phyloP scores from a whole-genome alignment of 1,140 invertebrate species.

The Hycleus phaleratus region DNA sequence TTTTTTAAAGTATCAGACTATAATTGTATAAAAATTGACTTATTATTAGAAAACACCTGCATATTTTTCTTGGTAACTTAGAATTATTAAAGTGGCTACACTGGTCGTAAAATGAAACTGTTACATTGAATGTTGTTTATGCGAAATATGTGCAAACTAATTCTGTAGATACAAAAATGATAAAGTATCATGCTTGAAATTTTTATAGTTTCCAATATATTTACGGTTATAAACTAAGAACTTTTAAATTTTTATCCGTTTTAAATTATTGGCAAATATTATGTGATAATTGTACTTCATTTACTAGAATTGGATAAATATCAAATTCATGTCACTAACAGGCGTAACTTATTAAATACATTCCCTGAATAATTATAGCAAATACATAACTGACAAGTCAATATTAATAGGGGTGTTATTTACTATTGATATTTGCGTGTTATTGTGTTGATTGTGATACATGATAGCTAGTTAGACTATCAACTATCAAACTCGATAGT shows the following conservation, averaged over 20 bases:
- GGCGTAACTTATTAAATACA: no score
- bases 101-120: constrained; percentile 12
- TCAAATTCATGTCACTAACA: no score
- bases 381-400: background rate
- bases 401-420: no score
- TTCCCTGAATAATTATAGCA: background rate
- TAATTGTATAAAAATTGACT: no score
- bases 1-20: no score
- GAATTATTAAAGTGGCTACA: constrained; percentile 1
- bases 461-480: background rate
- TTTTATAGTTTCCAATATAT: constrained; percentile 3
- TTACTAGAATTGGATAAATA: background rate
- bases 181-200: constrained; percentile 1
- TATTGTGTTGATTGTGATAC: constrained; percentile 2
- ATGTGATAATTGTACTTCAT: background rate
- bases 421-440: background rate
- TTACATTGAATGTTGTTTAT: constrained; percentile 11
- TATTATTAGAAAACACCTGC: no score
- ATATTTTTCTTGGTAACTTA: no score
- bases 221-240: background rate
- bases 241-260: no score
- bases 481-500: no score
- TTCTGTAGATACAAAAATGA: constrained; percentile 2
- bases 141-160: constrained; percentile 13
- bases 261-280: background rate